Evolutionary conservation across 2,888 invertebrate genomes (phyloP).

Genomic region (Empis livida): DNA sequence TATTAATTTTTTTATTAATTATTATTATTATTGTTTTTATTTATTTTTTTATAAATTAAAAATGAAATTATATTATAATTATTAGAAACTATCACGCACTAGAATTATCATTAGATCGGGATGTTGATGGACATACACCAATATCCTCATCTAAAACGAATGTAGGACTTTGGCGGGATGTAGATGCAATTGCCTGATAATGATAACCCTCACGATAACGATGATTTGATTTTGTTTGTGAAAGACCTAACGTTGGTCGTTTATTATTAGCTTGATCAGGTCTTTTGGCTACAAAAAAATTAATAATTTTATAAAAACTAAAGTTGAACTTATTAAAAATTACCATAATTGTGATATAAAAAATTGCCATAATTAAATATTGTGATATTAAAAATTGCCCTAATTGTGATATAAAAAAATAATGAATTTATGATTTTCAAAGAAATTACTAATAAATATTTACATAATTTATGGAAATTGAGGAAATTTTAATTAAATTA

Average conservation of each 20-base stretch:
- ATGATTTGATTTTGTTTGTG: constrained; percentile 35
- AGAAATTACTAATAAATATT: too few species aligned
- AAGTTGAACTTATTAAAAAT: too few species aligned
- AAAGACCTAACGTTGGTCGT: constrained; percentile 37
- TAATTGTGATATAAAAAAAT: too few species aligned
- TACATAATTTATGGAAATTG: too few species aligned
- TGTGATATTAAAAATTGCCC: too few species aligned
- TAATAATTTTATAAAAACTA: neutral
- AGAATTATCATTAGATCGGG: constrained; percentile 38
- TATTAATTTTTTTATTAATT: too few species aligned
- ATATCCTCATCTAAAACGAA: constrained; percentile 35
- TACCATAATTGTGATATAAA: too few species aligned
- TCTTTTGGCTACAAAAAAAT: constrained; percentile 29
- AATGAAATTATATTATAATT: constrained; percentile 14
- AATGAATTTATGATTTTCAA: too few species aligned
- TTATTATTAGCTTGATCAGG: constrained; percentile 38
- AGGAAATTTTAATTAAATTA: too few species aligned
- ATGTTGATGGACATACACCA: constrained; percentile 36
- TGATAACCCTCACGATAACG: constrained; percentile 38
- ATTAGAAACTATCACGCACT: constrained; percentile 39
- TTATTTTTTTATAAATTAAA: too few species aligned
- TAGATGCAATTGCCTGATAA: constrained; percentile 39
- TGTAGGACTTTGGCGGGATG: constrained; percentile 41
- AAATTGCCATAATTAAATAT: too few species aligned
- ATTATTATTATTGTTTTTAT: too few species aligned